These are phyloP conservation scores for Fulica atra DNA, from an alignment of 2,113 vertebrate species.

Conservation along the genomic window DNA sequence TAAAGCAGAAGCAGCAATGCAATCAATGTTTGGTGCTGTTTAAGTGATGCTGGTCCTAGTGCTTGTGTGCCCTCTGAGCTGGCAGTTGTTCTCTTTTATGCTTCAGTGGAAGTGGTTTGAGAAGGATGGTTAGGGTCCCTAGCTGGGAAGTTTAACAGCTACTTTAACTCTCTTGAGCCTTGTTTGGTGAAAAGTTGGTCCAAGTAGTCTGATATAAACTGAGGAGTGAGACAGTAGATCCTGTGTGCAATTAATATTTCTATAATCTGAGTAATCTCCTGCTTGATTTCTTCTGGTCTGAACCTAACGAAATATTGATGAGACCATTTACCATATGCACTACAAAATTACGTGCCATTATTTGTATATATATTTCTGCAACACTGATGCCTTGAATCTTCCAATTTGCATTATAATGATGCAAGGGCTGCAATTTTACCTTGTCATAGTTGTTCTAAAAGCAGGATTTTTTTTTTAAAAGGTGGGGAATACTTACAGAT, in stretches of 20 bases:
- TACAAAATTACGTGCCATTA: accelerated
- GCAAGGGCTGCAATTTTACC: background rate
- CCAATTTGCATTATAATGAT: background rate
- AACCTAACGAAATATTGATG: background rate
- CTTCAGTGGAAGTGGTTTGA: background rate
- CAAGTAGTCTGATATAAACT: background rate
- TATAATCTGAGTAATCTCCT: background rate
- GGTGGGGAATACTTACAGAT: background rate
- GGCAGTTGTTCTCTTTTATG: background rate
- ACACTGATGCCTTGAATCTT: background rate
- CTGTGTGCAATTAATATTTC: background rate
- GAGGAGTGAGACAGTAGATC: background rate
- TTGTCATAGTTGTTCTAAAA: background rate
- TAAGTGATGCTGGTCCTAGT: background rate
- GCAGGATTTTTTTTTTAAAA: background rate
- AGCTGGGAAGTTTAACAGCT: background rate
- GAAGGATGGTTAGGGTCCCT: background rate
- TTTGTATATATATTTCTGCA: background rate
- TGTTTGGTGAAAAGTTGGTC: background rate
- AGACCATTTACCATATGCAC: background rate
- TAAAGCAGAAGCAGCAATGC: too few species aligned
- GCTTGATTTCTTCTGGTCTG: background rate
- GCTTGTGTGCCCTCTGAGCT: background rate
- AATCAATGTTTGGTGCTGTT: background rate
- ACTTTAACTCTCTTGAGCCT: background rate